Percentiles rank a stretch among this genome's conserved stretches.
Conservation (phyloP, 2,888 invertebrate species). For the Xanthia icteritia region DNA sequence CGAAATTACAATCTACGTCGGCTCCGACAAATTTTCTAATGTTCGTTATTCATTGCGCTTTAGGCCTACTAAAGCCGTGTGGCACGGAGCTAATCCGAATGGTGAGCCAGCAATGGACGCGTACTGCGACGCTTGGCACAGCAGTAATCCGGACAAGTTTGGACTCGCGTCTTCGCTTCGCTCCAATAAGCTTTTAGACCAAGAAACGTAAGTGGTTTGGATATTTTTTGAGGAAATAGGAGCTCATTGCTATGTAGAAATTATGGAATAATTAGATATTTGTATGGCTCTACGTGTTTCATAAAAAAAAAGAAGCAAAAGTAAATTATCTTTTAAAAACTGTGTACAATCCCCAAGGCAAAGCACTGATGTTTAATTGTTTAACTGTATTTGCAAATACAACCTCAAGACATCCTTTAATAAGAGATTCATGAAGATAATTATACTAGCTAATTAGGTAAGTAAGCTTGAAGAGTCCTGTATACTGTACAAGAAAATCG, state of each 20-base stretch:
- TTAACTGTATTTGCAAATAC: not conserved
- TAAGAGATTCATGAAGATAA: not conserved
- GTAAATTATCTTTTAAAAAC: not conserved
- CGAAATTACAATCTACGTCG: slow-evolving; percentile 35
- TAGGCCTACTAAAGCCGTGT: slow-evolving; percentile 98
- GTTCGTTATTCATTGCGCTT: slow-evolving; percentile 58
- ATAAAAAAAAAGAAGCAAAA: not conserved
- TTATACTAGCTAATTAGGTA: too few relatives aligned
- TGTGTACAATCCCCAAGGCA: not conserved
- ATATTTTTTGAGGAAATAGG: slow-evolving; percentile 43
- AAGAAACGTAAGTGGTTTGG: slow-evolving; percentile 89
- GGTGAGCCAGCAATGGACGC: slow-evolving; percentile 97
- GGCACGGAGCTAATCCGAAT: slow-evolving; percentile 97
- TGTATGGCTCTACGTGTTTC: not conserved
- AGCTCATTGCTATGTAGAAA: not conserved
- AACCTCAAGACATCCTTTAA: not conserved
- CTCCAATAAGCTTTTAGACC: slow-evolving; percentile 94
- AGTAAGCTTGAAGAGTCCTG: too few relatives aligned
- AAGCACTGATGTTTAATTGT: not conserved
- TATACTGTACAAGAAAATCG: too few relatives aligned
- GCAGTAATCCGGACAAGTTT: slow-evolving; percentile 93
- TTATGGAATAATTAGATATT: not conserved
- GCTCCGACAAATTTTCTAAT: slow-evolving; percentile 38
- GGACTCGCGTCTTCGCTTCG: slow-evolving; percentile 96
- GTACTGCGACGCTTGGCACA: slow-evolving; percentile 98